phyloP scores from a whole-genome alignment of 2,888 invertebrate species.

The Parthenolecanium corni region DNA sequence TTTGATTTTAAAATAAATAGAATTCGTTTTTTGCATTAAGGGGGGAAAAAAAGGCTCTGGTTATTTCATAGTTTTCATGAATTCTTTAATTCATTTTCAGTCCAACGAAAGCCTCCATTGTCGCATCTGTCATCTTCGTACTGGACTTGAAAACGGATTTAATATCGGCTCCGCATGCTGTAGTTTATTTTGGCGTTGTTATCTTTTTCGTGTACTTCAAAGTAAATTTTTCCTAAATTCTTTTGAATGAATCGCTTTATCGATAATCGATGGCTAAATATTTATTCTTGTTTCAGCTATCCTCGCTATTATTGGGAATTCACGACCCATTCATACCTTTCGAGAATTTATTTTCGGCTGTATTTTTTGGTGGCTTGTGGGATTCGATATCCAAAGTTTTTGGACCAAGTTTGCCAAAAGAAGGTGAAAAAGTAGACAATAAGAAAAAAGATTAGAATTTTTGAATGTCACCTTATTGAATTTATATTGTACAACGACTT shows the following conservation, averaged over 20 bases:
- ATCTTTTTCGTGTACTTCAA: slow-evolving; percentile 96
- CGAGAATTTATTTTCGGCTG: slow-evolving; percentile 92
- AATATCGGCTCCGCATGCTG: slow-evolving; percentile 90
- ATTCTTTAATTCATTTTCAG: slow-evolving; percentile 50
- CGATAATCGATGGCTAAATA: not conserved
- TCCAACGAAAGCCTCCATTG: slow-evolving; percentile 90
- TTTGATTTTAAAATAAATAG: no score
- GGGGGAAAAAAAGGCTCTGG: no score
- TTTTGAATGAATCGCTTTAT: no score
- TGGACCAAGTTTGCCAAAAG: slow-evolving; percentile 67
- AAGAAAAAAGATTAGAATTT: slow-evolving; percentile 77
- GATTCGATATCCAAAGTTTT: slow-evolving; percentile 87
- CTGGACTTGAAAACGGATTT: slow-evolving; percentile 92
- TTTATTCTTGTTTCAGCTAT: slow-evolving; percentile 48
- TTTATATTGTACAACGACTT: no score
- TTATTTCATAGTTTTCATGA: no score
- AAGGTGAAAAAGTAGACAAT: slow-evolving; percentile 60
- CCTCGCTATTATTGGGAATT: slow-evolving; percentile 89
- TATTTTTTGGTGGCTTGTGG: slow-evolving; percentile 97
- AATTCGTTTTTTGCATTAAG: no score
- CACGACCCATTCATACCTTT: slow-evolving; percentile 98
- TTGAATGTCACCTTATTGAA: no score
- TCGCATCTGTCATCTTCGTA: slow-evolving; percentile 91
- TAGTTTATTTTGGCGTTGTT: slow-evolving; percentile 94
- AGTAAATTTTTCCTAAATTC: slow-evolving; percentile 41